Base-by-base conservation (phyloP, 2,888 invertebrate genomes). In the Plagodis pulveraria region DNA sequence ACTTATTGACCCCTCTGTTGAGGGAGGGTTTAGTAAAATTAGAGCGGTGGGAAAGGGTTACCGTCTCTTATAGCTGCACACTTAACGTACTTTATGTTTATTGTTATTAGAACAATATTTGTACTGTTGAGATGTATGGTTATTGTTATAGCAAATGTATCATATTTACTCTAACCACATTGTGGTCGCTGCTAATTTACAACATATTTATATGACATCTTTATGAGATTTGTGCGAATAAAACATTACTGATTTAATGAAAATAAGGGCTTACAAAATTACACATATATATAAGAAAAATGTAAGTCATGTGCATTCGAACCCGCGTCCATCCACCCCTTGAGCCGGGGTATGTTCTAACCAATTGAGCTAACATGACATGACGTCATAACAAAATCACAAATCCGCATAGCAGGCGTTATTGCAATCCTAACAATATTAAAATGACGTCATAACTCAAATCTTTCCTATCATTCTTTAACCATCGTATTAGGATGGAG, bases 91-190 rank as follows among this genome's bases (percentile, higher is more conserved):
- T 89, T 88, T 84, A 89, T 84, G 81, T 87, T 91, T 90, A 92
- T 92, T 90, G 90, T 91, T 90, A 91, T 89, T 91, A 90, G 91
- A 86, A 87, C 85, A 92, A 92, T 91, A 91, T 92, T 91, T 91
- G 89, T 91, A 86, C 84, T 76, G 77, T 76, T 63, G 78, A 89
- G 87, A 91, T 90, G 76, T 87, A 91, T 83, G 87, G 81, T 91
- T 86, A 89, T 87, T 78, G 85, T 86, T 88, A 89, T 86, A 75
- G 80, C 76, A 63, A 66, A 73, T 69, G 67, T 78, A 78, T 81
- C 79, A 70, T 77, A 71, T 81, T 40, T 40, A 5, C 40, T 5
- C 8, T 8, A 40, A 40, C 8, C 40, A 40, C 10, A 81, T 71
- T 73, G 65, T 65, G 60, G 64, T 68, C 68, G 73, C 65, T 70